Conservation (phyloP, 2,113 vertebrate species). For the Oreochromis aureus region DNA sequence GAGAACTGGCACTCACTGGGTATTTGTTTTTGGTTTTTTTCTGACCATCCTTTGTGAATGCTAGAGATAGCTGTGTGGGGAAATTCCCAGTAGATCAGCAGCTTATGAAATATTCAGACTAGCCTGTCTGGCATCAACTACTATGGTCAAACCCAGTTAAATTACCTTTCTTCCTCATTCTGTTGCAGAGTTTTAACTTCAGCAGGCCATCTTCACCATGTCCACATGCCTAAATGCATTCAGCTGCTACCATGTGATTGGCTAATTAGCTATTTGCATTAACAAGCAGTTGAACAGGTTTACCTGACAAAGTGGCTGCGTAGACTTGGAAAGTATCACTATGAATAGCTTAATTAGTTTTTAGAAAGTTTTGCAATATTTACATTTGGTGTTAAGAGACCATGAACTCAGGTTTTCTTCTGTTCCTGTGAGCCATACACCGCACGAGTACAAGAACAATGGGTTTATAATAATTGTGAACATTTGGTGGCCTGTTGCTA, state of each 20-base stretch:
- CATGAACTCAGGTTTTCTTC: not conserved
- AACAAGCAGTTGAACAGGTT: not conserved
- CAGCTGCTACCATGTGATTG: not conserved
- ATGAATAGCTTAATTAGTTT: not conserved
- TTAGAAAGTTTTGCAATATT: not conserved
- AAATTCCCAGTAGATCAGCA: not conserved
- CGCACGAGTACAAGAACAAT: not conserved
- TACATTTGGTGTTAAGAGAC: accelerated
- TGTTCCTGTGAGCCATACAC: not conserved
- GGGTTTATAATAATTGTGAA: not conserved
- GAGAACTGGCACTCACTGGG: not conserved
- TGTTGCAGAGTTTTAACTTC: not conserved
- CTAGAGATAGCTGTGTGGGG: not conserved
- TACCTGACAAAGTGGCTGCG: not conserved
- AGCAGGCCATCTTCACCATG: not conserved
- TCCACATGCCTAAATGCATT: not conserved
- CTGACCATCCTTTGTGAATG: no score
- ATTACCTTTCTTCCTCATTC: not conserved
- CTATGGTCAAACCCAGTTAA: not conserved
- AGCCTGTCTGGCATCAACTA: not conserved
- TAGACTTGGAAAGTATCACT: accelerated
- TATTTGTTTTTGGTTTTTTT: not conserved
- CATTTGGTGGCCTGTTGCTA: not conserved
- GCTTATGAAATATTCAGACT: not conserved
- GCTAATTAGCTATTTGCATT: not conserved